Base-by-base conservation (phyloP, 35 echinoderm and acorn worm species). In the Anneissia japonica region DNA sequence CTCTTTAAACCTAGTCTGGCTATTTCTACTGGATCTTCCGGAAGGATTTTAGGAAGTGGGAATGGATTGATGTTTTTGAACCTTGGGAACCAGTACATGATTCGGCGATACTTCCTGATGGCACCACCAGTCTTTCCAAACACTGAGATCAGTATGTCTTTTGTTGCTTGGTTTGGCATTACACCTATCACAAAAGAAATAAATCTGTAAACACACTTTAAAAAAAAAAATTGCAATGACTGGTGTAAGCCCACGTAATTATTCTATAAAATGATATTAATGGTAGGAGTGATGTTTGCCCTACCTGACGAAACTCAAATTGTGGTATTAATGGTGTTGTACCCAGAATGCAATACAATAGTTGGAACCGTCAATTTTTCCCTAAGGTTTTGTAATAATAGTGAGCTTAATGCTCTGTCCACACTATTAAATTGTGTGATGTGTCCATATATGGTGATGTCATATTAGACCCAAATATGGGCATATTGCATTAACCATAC, bases 41-140 rank as follows among this genome's bases (percentile, higher is more conserved):
- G 96, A 75, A 99, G 34, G 32, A 87, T 89, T 75, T 92, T 83
- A 0, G 96, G 96, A 13, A 99, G 83, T 30, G 96, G 96, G 83
- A 99, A 99, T 37, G 96, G 96, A 74, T 99, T 99, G 77, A 99
- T 84, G 83, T 99, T 88, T 30, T 92, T 41, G 36, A 99, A 94
- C 73, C 94, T 93, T 32, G 92, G 92, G 74, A 99, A 99, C 96
- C 96, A 99, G 83, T 99, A 99, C 91, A 99, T 93, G 36, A 99
- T 79, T 45, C 96, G 74, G 37, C 91, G 92, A 86, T 94, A 93
- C 83, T 99, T 99, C 89, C 91, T 99, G 73, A 99, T 80, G 29
- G 96, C 92, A 77, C 91, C 85, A 14, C 92, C 90, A 33, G 85
- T 83, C 39, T 83, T 80, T 26, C 96, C 96, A 84, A 99, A 99